phyloP scores from a whole-genome alignment of 2,113 vertebrate species.

The Tylochromis polylepis region DNA sequence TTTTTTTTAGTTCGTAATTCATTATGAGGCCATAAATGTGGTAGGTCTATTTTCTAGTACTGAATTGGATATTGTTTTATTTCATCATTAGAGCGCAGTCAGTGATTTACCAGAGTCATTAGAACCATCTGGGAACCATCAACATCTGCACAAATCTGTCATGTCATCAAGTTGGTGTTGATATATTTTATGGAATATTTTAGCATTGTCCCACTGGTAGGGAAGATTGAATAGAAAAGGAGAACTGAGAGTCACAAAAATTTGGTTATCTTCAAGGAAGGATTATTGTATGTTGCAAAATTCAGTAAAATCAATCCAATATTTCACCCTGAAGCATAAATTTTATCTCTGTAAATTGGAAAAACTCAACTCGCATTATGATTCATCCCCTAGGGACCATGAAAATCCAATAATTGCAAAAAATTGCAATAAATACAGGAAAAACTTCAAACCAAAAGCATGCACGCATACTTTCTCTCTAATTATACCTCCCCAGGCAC shows the following conservation, averaged over 20 bases:
- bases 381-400: background rate
- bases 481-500: slow-evolving; percentile 24
- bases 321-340: background rate
- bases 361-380: background rate
- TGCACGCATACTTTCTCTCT: background rate
- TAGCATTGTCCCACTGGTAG: background rate
- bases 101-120: background rate
- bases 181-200: background rate
- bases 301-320: background rate
- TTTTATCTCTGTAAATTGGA: background rate
- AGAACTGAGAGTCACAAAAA: background rate
- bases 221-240: background rate
- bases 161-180: background rate
- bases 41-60: background rate
- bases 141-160: background rate
- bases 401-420: background rate
- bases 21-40: background rate
- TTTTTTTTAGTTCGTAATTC: background rate
- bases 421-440: background rate
- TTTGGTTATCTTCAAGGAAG: background rate
- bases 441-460: background rate
- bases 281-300: background rate
- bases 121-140: background rate
- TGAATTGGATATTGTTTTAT: background rate
- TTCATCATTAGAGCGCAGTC: fast-evolving